Base-by-base conservation (phyloP, 2,888 invertebrate genomes). In the Dryobota labecula region DNA sequence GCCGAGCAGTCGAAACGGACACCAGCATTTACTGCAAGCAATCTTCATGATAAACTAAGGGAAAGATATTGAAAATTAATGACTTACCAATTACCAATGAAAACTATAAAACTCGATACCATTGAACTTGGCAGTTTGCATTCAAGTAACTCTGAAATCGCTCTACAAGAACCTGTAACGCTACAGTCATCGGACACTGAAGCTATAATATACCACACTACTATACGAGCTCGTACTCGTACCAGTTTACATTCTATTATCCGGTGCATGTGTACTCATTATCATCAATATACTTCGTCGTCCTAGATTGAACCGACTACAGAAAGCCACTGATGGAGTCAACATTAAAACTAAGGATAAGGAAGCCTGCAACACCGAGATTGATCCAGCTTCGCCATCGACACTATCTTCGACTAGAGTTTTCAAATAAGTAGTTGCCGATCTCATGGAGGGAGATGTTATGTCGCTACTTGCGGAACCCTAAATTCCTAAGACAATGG, bases 11-110 rank as follows among this genome's bases (percentile, higher is more conserved):
- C 36, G 36, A 36, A 36, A 36, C 36, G 36, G 36, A 56, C 33
- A 56, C 36, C n/a, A n/a, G 20, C 41, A 41, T 58, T 67, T 20
- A 67, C 49, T 45, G 6, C 24, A n/a, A 58, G 45, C 33, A 67
- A 67, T 56, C 58, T 24, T 38, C 57, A 67, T 38, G 66, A 58
- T 58, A 67, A 58, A 15, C 27, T 7, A 67, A 58, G 24, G 49
- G 66, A 49, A 43, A 49, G 30, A 33, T 58, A 18, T 58, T 66
- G 57, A 66, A 49, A 58, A 66, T 66, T 30, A 27, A 57, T 47
- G 38, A 66, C 38, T 43, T 65, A 56, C 18, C 36, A 45, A 53
- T n/a, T 18, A 58, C 20, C 5, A 7, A 56, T n/a, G 33, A 54
- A 54, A 54, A 33, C 54, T 11, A 54, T 54, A 33, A 33, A 33